Evolutionary conservation across 2,888 invertebrate genomes (phyloP).

Genomic region (Diloba caeruleocephala): DNA sequence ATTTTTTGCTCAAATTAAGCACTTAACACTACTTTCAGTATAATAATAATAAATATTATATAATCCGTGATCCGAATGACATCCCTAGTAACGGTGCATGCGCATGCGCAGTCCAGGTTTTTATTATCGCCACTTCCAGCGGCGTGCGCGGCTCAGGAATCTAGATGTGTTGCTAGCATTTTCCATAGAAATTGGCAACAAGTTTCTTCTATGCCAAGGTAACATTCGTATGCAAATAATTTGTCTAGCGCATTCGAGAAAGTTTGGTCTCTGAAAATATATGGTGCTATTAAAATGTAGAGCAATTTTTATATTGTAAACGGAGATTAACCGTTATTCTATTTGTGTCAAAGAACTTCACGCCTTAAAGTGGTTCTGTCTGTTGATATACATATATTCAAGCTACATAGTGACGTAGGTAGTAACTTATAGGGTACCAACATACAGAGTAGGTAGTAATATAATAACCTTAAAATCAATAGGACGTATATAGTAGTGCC

Average conservation of each 20-base stretch:
- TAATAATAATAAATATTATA: neutral
- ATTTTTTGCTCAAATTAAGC: too few species aligned
- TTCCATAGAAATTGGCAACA: constrained; percentile 40
- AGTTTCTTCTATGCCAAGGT: constrained; percentile 19
- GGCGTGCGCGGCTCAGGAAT: constrained; percentile 46
- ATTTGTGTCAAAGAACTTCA: neutral
- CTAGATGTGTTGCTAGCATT: constrained; percentile 42
- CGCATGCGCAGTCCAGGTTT: constrained; percentile 46
- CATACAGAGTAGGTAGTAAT: too few species aligned
- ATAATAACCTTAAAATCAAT: too few species aligned
- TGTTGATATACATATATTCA: too few species aligned
- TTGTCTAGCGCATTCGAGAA: constrained; percentile 1
- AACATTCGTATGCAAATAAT: constrained; percentile 30
- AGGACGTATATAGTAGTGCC: too few species aligned
- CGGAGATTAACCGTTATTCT: neutral
- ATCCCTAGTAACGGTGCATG: constrained; percentile 45
- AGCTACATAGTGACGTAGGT: too few species aligned
- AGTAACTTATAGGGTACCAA: too few species aligned
- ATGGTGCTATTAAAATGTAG: neutral
- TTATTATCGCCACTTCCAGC: constrained; percentile 47
- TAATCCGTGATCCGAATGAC: constrained; percentile 2
- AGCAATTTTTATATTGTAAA: neutral
- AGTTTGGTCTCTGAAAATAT: neutral
- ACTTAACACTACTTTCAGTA: too few species aligned
- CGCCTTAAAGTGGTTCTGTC: neutral